Conservation (phyloP, 2,113 vertebrate genomes). For the Equus quagga region DNA sequence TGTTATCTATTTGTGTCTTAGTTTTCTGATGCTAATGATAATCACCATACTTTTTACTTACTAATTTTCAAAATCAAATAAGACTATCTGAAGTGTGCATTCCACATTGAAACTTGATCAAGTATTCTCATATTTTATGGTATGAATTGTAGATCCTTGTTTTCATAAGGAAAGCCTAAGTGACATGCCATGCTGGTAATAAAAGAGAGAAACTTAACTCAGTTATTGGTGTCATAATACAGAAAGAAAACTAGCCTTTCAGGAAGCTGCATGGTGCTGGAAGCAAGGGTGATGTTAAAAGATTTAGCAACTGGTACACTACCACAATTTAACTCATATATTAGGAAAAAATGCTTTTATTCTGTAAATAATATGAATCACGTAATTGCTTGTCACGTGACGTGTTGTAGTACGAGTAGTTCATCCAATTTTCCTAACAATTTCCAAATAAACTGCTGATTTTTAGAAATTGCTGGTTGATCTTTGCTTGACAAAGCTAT, state of each 20-base stretch:
- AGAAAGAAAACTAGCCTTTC: not conserved
- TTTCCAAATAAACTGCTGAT: not conserved
- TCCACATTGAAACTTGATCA: not conserved
- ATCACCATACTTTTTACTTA: not conserved
- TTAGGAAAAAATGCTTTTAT: conserved; percentile 7
- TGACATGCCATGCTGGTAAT: not conserved
- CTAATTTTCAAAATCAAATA: not conserved
- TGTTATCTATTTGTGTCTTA: not conserved
- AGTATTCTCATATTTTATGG: not conserved
- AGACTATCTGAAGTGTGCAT: not conserved
- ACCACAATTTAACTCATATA: not conserved
- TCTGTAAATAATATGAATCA: not conserved
- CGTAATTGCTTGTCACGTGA: not conserved
- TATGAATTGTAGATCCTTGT: not conserved
- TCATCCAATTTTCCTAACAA: not conserved
- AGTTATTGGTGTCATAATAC: not conserved
- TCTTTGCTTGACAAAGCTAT: not conserved
- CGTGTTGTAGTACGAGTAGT: not conserved
- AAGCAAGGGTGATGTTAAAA: not conserved
- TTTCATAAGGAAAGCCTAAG: not conserved
- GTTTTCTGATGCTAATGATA: conserved; percentile 14
- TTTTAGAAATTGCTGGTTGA: not conserved
- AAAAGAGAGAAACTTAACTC: conserved; percentile 12
- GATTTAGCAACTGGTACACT: not conserved
- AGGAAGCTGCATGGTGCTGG: not conserved